A percentile compares a stretch with the other conserved stretches of the same genome.
Conservation (phyloP, 2,113 vertebrate species). For the Asarcornis scutulata region DNA sequence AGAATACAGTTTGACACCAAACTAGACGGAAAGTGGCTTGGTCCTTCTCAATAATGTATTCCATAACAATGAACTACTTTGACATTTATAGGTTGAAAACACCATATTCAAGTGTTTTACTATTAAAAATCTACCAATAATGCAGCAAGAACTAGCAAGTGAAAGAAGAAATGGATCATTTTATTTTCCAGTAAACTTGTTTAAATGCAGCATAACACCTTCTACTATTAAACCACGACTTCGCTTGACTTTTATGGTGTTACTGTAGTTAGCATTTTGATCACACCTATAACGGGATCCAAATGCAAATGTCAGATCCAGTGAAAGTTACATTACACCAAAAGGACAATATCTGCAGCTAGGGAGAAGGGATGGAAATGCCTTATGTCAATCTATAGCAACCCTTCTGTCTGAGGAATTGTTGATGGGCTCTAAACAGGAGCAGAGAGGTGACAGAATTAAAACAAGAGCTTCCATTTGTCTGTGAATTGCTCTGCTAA, state of each 20-base stretch:
- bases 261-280: background rate
- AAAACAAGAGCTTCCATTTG: conserved; percentile 7
- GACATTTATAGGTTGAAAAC: background rate
- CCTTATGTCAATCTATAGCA: background rate
- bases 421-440: background rate
- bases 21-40: background rate
- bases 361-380: background rate
- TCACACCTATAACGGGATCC: background rate
- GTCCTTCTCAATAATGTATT: background rate
- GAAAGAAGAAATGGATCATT: background rate
- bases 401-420: background rate
- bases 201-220: background rate
- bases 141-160: background rate
- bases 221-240: conserved; percentile 7
- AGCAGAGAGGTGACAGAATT: background rate
- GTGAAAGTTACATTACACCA: background rate
- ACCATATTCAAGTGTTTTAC: background rate
- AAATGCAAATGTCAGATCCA: conserved; percentile 11
- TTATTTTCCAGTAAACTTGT: background rate
- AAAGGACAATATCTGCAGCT: background rate
- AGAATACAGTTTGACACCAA: background rate
- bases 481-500: conserved; percentile 24
- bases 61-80: background rate
- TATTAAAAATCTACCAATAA: background rate
- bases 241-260: background rate